phyloP scores from a whole-genome alignment of 2,113 vertebrate species.

The Camelus bactrianus region DNA sequence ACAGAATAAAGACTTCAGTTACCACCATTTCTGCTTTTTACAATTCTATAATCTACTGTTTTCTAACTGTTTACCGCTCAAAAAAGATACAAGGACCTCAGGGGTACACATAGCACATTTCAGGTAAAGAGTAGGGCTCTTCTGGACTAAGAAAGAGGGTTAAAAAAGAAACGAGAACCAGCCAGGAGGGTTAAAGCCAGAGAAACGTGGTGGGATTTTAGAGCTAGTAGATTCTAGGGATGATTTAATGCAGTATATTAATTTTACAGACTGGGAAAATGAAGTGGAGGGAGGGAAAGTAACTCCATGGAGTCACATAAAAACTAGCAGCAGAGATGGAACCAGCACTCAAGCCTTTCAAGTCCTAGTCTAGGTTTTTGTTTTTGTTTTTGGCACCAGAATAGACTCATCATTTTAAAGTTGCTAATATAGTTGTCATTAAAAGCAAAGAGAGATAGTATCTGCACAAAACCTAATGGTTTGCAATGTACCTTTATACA shows the following conservation, averaged over 20 bases:
- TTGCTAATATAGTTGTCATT: not conserved
- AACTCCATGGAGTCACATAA: not conserved
- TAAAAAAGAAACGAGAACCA: not conserved
- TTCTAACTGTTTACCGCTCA: not conserved
- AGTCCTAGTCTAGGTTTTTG: not conserved
- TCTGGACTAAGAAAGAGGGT: not conserved
- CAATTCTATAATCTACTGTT: not conserved
- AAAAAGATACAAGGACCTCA: not conserved
- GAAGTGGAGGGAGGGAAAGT: not conserved
- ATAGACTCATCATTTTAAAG: not conserved
- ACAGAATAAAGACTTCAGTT: not conserved
- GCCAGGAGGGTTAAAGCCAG: not conserved
- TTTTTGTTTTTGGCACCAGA: not conserved
- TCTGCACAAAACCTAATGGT: not conserved
- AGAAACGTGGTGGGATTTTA: not conserved
- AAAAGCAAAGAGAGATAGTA: not conserved
- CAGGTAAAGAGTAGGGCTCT: not conserved
- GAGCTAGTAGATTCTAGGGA: not conserved
- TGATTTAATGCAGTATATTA: not conserved
- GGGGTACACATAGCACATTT: not conserved
- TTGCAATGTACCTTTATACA: not conserved
- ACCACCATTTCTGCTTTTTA: not conserved
- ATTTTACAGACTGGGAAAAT: not conserved
- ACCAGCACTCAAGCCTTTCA: not conserved
- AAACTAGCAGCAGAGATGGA: not conserved